Evolutionary conservation across 2,113 vertebrate genomes (phyloP), one percentile per base, ranked within the genome.

Genomic region (Vidua chalybeata): DNA sequence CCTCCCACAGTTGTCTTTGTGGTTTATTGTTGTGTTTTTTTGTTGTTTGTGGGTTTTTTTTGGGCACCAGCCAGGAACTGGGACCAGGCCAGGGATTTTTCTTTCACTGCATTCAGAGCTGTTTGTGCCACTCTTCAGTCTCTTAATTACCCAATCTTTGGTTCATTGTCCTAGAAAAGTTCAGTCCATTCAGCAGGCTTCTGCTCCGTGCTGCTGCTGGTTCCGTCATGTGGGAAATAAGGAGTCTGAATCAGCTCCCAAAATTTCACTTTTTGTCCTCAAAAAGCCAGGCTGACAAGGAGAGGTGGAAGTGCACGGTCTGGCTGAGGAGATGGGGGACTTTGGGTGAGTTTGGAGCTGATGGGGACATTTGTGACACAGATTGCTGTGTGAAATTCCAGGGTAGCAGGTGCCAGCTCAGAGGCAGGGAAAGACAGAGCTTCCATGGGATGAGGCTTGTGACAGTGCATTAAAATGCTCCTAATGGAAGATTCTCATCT

Each of bases 1-100:
- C 68, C 84, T 92, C 55, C 84, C 66, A 71, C 72, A 62, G 79
- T 91, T 80, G 73, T 61, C 93, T 96, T 93, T 97, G 90, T 88
- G 91, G 94, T 75, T 75, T 69, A 84, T 91, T 87, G 74, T 66
- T 84, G 18, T 52, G 56, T 58, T 41, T 56, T 51, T 72, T 73
- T 64, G 63, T 76, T 93, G 91, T 88, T 88, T 95, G 94, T 91
- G 94, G 95, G 37, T 79, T 73, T 84, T 84, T 62, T 59, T 86
- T 93, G 94, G 93, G 75, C 5, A 30, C 33, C 54, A 51, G 86
- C 93, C 90, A 91, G 49, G 14, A 43, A 68, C 94, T 96, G 90
- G 78, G 94, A 67, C 54, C n/a, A 23, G 1, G 89, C 92, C 92
- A 51, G 83, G 92, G 75, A 59, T 84, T 97, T 92, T 95, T 95